phyloP scores from a whole-genome alignment of 1,140 invertebrate species.

The Oryctes rhinoceros region DNA sequence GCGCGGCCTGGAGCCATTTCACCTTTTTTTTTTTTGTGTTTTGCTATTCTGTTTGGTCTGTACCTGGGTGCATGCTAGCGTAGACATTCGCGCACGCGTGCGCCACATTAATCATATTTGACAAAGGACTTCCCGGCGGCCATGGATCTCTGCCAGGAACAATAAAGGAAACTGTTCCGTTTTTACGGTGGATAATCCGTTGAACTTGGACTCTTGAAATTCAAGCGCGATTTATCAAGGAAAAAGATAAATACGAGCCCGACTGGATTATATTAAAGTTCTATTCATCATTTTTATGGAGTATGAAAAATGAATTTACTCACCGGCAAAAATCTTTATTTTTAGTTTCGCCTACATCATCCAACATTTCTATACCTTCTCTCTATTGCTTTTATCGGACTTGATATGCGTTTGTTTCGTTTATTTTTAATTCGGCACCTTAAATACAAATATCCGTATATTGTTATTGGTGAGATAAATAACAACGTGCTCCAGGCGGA shows the following conservation, averaged over 20 bases:
- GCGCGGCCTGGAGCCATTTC: neutral
- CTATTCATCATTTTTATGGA: too few species aligned
- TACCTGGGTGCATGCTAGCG: neutral
- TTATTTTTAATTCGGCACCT: too few species aligned
- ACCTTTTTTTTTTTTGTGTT: neutral
- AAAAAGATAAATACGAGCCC: neutral
- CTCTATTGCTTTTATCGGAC: too few species aligned
- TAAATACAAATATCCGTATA: too few species aligned
- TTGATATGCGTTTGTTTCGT: too few species aligned
- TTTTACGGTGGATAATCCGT: neutral
- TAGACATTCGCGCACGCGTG: neutral
- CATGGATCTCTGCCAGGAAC: constrained; percentile 17
- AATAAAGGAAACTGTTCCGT: constrained; percentile 8
- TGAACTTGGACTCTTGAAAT: neutral
- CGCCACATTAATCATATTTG: constrained; percentile 2
- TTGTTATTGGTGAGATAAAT: too few species aligned
- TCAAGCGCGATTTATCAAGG: neutral
- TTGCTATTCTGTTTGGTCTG: neutral
- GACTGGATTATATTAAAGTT: too few species aligned
- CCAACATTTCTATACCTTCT: too few species aligned
- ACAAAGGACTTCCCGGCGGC: neutral
- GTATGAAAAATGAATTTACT: too few species aligned
- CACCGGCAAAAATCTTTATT: too few species aligned
- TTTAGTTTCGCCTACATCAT: too few species aligned
- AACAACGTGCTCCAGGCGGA: too few species aligned